Base-by-base conservation (phyloP, 1,140 invertebrate genomes). In the Metaphire vulgaris region DNA sequence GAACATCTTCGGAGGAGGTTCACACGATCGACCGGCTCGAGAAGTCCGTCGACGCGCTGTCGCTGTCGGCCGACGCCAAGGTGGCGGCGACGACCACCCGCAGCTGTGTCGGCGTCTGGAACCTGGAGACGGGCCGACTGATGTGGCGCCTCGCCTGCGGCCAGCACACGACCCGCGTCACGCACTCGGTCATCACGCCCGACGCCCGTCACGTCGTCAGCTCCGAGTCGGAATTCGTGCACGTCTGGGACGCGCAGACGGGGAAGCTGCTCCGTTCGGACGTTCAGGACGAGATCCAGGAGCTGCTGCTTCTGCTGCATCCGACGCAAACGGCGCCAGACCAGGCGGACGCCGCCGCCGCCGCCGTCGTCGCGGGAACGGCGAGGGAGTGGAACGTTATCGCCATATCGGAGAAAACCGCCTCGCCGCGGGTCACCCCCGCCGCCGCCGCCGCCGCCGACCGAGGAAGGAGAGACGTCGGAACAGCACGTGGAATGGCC, bases 1-100 rank as follows among this genome's bases (percentile, higher is more conserved):
- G 83, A 98, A 99, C 83, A 98, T 99, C 81, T 96, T 97, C 82
- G 95, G 98, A n/a, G 83, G 94, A 98, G 88, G 95, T 98, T 1
- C 93, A 98, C 84, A 92, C 94, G n/a, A 96, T 99, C 78, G 94
- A 98, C 82, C 88, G 96, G 68, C 95, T 98, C 83, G 97, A 99
- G 83, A 87, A 98, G 69, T 94, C 96, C 81, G 95, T 99, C 75
- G 96, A 99, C 29, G 70, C 31, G 31, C 21, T 78, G 33, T 33
- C 41, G 41, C 41, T 56, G 41, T 1, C 89, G 91, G 69, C 89
- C 90, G 77, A 82, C 33, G 76, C 91, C 56, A 89, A 89, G 41
- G 84, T 96, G 33, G 94, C 93, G 14, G 92, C 93, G 0, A 95
- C 93, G 0, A 93, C 93, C 1, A 97, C 95, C 82, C 89, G 97